Evolutionary conservation across 2,113 vertebrate species (phyloP).

Genomic region (Hylia prasina): DNA sequence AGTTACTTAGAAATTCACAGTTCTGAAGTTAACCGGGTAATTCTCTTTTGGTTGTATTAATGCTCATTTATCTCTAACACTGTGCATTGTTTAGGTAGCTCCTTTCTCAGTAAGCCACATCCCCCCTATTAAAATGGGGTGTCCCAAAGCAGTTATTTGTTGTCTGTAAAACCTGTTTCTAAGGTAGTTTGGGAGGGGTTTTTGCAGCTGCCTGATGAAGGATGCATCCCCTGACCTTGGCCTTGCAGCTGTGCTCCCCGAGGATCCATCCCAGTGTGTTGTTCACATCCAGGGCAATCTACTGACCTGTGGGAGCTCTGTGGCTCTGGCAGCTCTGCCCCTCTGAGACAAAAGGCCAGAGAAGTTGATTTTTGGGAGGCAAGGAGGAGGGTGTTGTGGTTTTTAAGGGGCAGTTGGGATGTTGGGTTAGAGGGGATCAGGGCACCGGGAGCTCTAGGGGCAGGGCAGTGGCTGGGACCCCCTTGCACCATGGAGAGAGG

Average conservation of each 20-base stretch:
- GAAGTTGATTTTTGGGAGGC: neutral
- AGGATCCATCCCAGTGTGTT: rapidly evolving
- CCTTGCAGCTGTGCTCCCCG: neutral
- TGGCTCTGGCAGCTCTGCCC: neutral
- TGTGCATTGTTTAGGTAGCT: neutral
- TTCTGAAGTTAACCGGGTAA: neutral
- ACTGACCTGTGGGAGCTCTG: rapidly evolving
- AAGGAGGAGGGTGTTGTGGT: neutral
- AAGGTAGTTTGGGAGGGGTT: rapidly evolving
- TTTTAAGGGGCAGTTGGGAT: neutral
- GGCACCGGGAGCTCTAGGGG: too few species aligned
- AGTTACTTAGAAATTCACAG: neutral
- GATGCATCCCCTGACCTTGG: neutral
- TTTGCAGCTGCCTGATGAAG: neutral
- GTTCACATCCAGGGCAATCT: rapidly evolving
- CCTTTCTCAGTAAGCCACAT: neutral
- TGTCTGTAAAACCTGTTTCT: neutral
- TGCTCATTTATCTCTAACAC: rapidly evolving
- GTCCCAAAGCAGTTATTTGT: neutral
- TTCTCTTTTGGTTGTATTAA: rapidly evolving
- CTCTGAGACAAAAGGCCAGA: neutral
- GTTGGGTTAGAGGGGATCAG: neutral
- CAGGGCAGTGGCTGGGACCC: neutral
- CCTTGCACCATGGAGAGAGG: rapidly evolving
- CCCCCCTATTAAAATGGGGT: rapidly evolving